These are phyloP conservation scores for Delia radicum DNA, from an alignment of 1,140 invertebrate species.

Conservation along the genomic window DNA sequence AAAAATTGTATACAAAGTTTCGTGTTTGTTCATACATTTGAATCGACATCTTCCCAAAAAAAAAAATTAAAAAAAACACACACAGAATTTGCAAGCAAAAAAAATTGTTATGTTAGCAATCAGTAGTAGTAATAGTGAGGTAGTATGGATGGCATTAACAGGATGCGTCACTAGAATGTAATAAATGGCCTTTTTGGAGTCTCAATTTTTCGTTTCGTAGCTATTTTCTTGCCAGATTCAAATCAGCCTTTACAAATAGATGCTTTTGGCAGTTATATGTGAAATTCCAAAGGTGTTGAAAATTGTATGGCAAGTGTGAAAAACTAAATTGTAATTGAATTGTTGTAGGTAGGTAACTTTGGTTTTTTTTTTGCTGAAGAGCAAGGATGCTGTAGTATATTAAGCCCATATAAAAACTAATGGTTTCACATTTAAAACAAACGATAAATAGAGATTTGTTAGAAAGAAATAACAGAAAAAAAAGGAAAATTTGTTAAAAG, in stretches of 20 bases:
- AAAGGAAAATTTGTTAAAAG: no score
- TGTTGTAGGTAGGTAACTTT: constrained; percentile 12
- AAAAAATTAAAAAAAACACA: neutral
- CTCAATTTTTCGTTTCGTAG: neutral
- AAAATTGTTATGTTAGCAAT: constrained; percentile 18
- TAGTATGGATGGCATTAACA: constrained; percentile 24
- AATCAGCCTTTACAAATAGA: constrained; percentile 28
- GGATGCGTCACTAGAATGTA: constrained; percentile 18
- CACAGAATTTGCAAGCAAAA: no score
- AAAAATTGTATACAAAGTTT: constrained; percentile 8
- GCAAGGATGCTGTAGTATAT: neutral
- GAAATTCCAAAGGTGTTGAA: constrained; percentile 40
- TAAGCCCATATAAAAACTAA: constrained; percentile 22
- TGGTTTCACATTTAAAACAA: constrained; percentile 22
- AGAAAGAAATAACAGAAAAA: no score
- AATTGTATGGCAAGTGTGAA: constrained; percentile 21
- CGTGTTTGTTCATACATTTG: constrained; percentile 20
- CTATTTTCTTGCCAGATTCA: neutral
- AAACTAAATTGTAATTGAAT: constrained; percentile 24
- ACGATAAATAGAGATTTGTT: neutral
- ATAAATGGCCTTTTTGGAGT: constrained; percentile 18
- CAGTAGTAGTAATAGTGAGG: constrained; percentile 17
- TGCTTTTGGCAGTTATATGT: constrained; percentile 55
- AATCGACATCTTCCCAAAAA: constrained; percentile 2
- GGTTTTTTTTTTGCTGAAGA: no score